Evolutionary conservation across 2,888 invertebrate genomes (phyloP), one percentile per base, ranked within the genome.

Genomic region (Cryptosula pallasiana): DNA sequence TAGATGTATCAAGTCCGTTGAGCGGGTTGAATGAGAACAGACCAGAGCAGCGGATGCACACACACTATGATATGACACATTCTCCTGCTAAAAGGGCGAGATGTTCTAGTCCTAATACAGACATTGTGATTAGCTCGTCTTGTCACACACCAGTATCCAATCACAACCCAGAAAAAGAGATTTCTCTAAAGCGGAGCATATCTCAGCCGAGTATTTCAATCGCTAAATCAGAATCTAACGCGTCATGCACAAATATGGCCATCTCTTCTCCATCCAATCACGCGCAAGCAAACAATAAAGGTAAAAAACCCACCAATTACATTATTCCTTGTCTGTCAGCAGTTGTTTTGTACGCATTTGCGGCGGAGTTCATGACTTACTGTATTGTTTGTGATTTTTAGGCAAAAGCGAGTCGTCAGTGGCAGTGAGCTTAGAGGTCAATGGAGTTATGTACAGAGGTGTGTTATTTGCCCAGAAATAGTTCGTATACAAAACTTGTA

Each of bases 381-480:
- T n/a, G n/a, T n/a, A n/a, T n/a, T n/a, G n/a, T n/a, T n/a, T n/a
- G n/a, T n/a, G n/a, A n/a, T n/a, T n/a, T n/a, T n/a, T n/a, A n/a
- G n/a, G n/a, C n/a, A 45, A 20, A 45, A 5, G 20, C 20, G 45
- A 45, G 45, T 34, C 63, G 9, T 94, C 95, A 72, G 87, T 98
- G 76, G 91, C 92, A 55, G 95, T 98, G 36, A 94, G 93, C 80
- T 94, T 99, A 91, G 95, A 98, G 85, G 88, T 98, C 75, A 96
- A 98, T 83, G 97, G 97, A 63, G 90, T 93, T 71, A 92, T 92
- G 85, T 99, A 97, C 86, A 93, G 96, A 86, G 97, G 98, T 27
- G 92, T 97, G 9, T 88, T 98, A 5, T 94, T 94, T 84, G 83
- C 84, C 16, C 82, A 84, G 72, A 9, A 23, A 29, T 54, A 23